phyloP scores from a whole-genome alignment of 2,888 invertebrate genomes.

The Volucella inanis region DNA sequence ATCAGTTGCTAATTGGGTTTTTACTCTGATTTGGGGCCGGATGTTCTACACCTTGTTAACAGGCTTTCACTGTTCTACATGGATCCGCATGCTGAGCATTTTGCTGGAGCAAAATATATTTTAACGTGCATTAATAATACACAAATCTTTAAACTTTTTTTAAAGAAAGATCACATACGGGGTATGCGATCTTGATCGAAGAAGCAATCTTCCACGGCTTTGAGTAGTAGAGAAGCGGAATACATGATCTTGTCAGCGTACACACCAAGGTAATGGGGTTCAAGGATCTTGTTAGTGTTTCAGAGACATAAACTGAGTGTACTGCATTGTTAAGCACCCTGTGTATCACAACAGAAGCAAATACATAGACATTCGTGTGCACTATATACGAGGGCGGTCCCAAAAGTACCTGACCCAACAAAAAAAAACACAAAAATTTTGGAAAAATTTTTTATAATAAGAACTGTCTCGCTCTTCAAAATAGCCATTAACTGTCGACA shows the following conservation, averaged over 20 bases:
- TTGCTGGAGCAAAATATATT: constrained; percentile 2
- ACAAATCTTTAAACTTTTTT: constrained; percentile 34
- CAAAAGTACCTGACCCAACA: too few relatives aligned
- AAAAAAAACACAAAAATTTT: too few relatives aligned
- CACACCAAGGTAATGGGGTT: constrained; percentile 20
- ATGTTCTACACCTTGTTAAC: constrained; percentile 49
- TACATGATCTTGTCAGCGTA: constrained; percentile 51
- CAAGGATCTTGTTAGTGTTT: not conserved
- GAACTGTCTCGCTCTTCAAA: too few relatives aligned
- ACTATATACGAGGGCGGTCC: too few relatives aligned
- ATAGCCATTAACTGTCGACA: too few relatives aligned
- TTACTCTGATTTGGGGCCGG: constrained; percentile 53
- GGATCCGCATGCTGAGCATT: constrained; percentile 50
- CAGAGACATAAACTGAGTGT: constrained; percentile 12
- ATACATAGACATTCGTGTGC: constrained; percentile 36
- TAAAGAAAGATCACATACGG: constrained; percentile 56
- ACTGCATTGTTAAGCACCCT: constrained; percentile 20
- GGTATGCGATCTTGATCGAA: not conserved
- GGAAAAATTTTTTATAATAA: too few relatives aligned
- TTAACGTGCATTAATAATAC: not conserved
- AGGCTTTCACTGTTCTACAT: constrained; percentile 41
- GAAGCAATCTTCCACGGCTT: constrained; percentile 40
- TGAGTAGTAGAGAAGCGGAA: constrained; percentile 57
- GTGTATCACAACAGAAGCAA: constrained; percentile 35
- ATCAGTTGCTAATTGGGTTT: constrained; percentile 56